phyloP scores from a whole-genome alignment of 2,113 vertebrate species.

The Campylorhamphus procurvoides region DNA sequence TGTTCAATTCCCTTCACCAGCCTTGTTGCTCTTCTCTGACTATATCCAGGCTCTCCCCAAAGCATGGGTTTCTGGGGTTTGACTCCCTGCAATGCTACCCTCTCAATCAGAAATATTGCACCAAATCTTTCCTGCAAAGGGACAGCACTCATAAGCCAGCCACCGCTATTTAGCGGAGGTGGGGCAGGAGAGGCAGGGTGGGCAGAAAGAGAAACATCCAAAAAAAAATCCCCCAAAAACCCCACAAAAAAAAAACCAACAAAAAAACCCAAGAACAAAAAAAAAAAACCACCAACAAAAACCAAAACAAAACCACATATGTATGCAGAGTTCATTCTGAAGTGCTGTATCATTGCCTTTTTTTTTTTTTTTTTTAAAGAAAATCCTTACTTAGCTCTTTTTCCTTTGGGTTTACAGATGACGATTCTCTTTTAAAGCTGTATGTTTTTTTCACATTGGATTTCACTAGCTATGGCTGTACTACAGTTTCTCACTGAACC shows the following conservation, averaged over 20 bases:
- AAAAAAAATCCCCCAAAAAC: background rate
- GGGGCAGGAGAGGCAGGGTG: background rate
- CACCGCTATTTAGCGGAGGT: background rate
- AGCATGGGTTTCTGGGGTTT: background rate
- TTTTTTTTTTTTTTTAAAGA: background rate
- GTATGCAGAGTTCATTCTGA: background rate
- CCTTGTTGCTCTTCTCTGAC: too few relatives aligned
- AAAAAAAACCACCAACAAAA: background rate
- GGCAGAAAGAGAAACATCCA: rapidly evolving
- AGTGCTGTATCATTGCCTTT: background rate
- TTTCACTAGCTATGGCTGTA: constrained; percentile 2
- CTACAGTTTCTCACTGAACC: constrained; percentile 34
- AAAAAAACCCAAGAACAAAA: background rate
- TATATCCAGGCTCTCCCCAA: background rate
- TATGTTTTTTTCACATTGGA: background rate
- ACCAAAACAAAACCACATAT: background rate
- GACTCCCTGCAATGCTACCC: background rate
- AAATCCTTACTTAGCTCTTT: background rate
- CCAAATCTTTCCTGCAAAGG: background rate
- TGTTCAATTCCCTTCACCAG: too few relatives aligned
- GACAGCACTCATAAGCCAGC: background rate
- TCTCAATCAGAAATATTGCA: background rate
- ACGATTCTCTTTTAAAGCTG: background rate
- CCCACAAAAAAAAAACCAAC: too few relatives aligned
- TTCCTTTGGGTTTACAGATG: background rate